phyloP scores from a whole-genome alignment of 2,888 invertebrate genomes.

The Ellobium chinense region DNA sequence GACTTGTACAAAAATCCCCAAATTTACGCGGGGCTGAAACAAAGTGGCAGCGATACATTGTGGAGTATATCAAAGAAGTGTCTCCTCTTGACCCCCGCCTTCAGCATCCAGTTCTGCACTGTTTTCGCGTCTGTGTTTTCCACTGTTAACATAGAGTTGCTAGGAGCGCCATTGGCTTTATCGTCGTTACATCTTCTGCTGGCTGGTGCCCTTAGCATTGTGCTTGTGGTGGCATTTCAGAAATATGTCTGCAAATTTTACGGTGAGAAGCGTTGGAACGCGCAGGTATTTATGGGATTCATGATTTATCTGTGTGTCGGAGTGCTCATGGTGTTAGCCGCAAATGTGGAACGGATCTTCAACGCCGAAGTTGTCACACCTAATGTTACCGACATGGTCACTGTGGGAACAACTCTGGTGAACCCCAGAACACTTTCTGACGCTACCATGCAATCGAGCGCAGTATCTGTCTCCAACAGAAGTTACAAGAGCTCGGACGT shows the following conservation, averaged over 20 bases:
- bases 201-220: background rate
- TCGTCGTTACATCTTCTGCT: background rate
- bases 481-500: background rate
- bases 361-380: background rate
- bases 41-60: background rate
- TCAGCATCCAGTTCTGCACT: slow-evolving; percentile 12
- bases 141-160: background rate
- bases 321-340: background rate
- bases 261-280: background rate
- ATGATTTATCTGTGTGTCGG: background rate
- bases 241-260: background rate
- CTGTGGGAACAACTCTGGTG: no score
- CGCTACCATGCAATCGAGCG: background rate
- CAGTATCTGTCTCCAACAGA: background rate
- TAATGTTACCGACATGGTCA: background rate
- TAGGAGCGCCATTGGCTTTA: background rate
- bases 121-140: slow-evolving; percentile 13
- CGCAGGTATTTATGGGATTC: background rate
- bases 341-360: background rate
- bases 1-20: background rate
- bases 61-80: background rate
- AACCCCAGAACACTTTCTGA: background rate
- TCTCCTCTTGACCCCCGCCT: background rate
- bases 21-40: background rate
- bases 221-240: background rate